Conservation (phyloP, 2,113 vertebrate species). For the Arizona elegans region DNA sequence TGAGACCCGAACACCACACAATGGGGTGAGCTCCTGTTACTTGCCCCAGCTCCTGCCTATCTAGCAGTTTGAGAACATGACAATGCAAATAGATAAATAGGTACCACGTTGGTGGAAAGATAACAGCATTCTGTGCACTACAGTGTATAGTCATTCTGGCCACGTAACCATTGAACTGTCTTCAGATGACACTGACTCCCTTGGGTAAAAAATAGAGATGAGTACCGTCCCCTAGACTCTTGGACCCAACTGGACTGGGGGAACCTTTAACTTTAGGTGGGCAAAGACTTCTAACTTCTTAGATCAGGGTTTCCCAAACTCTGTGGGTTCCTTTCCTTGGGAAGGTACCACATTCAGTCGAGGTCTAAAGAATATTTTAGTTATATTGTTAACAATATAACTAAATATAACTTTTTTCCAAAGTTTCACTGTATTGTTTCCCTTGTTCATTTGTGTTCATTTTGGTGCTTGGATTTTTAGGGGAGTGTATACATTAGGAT, state of each 20-base stretch:
- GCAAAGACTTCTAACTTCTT: neutral
- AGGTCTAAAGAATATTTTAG: neutral
- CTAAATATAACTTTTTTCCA: neutral
- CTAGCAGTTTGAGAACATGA: neutral
- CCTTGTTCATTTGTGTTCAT: neutral
- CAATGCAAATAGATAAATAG: neutral
- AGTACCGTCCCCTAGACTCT: neutral
- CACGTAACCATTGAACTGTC: neutral
- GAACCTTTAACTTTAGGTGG: neutral
- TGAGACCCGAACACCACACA: neutral
- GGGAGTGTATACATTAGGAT: neutral
- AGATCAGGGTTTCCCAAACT: neutral
- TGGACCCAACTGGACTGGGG: neutral
- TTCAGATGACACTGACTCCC: neutral
- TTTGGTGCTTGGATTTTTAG: neutral
- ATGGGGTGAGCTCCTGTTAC: neutral
- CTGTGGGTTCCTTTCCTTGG: neutral
- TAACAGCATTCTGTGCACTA: neutral
- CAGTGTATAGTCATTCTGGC: neutral
- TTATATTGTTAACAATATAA: neutral
- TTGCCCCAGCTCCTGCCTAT: neutral
- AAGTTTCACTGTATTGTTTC: neutral
- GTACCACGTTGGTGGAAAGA: neutral
- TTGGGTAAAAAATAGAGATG: neutral
- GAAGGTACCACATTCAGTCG: neutral